Evolutionary conservation across 2,888 invertebrate genomes (phyloP).

Genomic region (Isotomurus palustris): DNA sequence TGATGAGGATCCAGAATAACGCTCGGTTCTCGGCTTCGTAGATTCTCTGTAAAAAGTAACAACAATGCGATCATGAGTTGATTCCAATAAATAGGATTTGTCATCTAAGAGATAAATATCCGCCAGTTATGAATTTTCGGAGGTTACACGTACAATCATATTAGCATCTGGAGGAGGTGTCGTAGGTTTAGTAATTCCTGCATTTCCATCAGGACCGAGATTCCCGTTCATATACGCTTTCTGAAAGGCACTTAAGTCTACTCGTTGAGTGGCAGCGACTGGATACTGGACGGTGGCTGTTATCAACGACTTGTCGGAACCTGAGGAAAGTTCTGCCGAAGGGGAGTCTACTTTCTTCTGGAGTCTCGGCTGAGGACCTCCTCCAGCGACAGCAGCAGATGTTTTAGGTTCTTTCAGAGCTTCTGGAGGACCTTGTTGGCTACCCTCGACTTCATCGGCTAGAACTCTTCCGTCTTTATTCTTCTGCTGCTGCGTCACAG

Average conservation of each 20-base stretch:
- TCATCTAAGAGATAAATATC: neutral
- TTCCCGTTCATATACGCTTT: slow-evolving; percentile 22
- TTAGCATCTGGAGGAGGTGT: slow-evolving; percentile 20
- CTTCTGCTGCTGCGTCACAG: neutral
- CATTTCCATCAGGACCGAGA: neutral
- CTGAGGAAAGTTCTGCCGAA: slow-evolving; percentile 23
- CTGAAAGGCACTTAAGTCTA: slow-evolving; percentile 38
- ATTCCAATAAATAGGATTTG: neutral
- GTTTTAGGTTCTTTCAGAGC: neutral
- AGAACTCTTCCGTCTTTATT: neutral
- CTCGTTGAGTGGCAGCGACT: slow-evolving; percentile 30
- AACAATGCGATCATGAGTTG: neutral
- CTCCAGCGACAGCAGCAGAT: slow-evolving; percentile 3
- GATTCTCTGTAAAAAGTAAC: slow-evolving; percentile 58
- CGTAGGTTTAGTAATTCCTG: neutral
- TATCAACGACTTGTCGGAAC: slow-evolving; percentile 36
- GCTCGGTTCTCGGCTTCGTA: slow-evolving; percentile 69
- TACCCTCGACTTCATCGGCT: neutral
- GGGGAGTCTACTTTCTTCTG: slow-evolving; percentile 12
- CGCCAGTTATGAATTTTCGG: neutral
- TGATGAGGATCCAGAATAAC: slow-evolving; percentile 70
- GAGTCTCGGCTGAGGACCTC: slow-evolving; percentile 6
- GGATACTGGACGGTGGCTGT: slow-evolving; percentile 43
- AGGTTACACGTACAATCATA: slow-evolving; percentile 23
- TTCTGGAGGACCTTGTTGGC: neutral